Conservation (phyloP, 1,140 invertebrate species). For the Diuraphis noxia region DNA sequence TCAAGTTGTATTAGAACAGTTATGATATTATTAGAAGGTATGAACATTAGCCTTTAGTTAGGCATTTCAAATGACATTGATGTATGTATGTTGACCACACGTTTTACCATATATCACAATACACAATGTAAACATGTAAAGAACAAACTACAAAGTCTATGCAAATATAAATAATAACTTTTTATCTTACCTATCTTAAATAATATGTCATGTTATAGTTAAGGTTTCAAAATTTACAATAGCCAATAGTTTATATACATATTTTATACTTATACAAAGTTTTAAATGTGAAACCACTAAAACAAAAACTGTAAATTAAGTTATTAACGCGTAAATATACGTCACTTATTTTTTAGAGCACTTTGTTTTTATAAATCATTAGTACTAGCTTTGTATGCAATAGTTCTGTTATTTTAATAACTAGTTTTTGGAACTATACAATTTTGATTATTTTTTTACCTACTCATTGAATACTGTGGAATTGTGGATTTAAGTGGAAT, state of each 20-base stretch:
- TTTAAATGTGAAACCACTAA: neutral
- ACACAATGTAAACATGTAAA: neutral
- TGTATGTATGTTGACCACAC: neutral
- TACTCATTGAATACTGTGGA: neutral
- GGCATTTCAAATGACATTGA: neutral
- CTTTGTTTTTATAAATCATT: neutral
- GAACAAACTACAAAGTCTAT: neutral
- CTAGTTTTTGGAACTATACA: neutral
- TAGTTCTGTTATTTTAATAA: neutral
- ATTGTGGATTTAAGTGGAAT: neutral
- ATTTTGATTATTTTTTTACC: neutral
- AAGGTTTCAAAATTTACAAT: neutral
- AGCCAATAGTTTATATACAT: neutral
- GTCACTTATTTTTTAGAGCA: neutral
- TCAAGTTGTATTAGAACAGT: neutral
- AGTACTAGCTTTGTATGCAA: neutral
- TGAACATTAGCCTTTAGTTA: neutral
- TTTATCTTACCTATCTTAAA: slow-evolving; percentile 7
- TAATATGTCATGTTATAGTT: neutral
- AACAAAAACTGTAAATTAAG: neutral
- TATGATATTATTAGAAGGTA: neutral
- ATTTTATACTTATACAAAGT: neutral
- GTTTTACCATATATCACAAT: neutral
- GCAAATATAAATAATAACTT: neutral
- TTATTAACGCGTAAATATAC: neutral